These are phyloP conservation scores for Myrmecobius fasciatus DNA, from an alignment of 2,113 vertebrate species.

Conservation along the genomic window DNA sequence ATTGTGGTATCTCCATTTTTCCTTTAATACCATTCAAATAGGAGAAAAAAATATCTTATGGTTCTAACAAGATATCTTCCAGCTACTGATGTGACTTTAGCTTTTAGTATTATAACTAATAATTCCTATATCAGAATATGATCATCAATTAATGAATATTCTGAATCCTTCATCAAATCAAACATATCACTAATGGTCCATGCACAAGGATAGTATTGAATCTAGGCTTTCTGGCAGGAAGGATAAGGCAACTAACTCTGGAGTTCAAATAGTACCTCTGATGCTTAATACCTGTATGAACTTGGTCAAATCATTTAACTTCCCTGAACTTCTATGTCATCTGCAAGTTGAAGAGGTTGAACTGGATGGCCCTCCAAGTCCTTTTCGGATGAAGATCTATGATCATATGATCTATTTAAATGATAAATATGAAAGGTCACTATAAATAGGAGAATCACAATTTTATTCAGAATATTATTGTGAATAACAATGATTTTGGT, in stretches of 20 bases:
- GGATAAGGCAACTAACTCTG: not conserved
- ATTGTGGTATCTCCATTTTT: not conserved
- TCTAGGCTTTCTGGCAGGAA: not conserved
- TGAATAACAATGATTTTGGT: conserved; percentile 36
- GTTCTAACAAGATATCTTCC: conserved; percentile 30
- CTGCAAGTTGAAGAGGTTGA: not conserved
- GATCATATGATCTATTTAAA: not conserved
- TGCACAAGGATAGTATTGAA: not conserved
- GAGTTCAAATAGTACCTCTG: not conserved
- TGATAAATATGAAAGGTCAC: not conserved
- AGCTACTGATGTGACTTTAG: conserved; percentile 49
- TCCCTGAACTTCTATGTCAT: not conserved
- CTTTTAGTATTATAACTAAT: conserved; percentile 29
- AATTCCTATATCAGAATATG: conserved; percentile 40
- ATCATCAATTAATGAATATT: not conserved
- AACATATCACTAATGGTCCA: not conserved
- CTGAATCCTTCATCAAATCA: not conserved
- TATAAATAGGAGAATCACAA: not conserved
- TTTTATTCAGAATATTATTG: conserved; percentile 24
- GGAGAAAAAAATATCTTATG: not conserved
- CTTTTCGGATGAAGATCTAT: not conserved
- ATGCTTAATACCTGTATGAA: not conserved
- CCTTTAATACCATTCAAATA: not conserved
- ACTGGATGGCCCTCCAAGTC: not conserved
- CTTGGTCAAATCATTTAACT: not conserved